Percentiles rank a stretch among this genome's conserved stretches.
Conservation (phyloP, 2,888 invertebrate genomes). For the Acrobasis suavella region DNA sequence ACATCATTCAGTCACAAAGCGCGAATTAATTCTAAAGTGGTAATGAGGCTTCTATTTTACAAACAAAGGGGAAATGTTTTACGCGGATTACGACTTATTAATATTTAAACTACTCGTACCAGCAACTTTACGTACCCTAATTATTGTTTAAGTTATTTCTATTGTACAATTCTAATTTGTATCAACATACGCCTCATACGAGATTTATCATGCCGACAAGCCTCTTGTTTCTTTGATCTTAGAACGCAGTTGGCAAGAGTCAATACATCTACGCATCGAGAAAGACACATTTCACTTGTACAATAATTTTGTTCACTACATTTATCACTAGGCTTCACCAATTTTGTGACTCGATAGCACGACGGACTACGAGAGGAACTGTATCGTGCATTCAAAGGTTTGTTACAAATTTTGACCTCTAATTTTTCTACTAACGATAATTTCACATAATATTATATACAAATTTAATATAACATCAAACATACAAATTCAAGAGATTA, state of each 20-base stretch:
- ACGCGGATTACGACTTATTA: constrained; percentile 45
- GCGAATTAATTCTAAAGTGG: constrained; percentile 61
- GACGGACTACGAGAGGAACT: constrained; percentile 79
- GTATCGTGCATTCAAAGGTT: constrained; percentile 77
- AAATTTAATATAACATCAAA: constrained; percentile 52
- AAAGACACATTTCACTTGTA: constrained; percentile 54
- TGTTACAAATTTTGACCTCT: constrained; percentile 72
- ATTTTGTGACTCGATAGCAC: constrained; percentile 71
- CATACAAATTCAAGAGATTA: constrained; percentile 46
- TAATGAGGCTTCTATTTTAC: constrained; percentile 63
- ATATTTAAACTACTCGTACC: constrained; percentile 57
- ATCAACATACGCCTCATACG: constrained; percentile 59
- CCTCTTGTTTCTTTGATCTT: constrained; percentile 53
- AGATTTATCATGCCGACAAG: constrained; percentile 57
- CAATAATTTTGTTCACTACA: constrained; percentile 43
- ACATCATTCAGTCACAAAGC: constrained; percentile 82
- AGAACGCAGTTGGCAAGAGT: constrained; percentile 62
- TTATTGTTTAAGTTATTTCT: constrained; percentile 65
- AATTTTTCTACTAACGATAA: constrained; percentile 47
- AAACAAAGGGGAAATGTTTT: constrained; percentile 44
- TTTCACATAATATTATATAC: constrained; percentile 59
- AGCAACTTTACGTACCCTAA: constrained; percentile 58
- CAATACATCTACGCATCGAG: constrained; percentile 49
- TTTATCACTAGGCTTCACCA: constrained; percentile 53
- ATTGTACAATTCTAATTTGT: constrained; percentile 62